Evolutionary conservation across 1,140 invertebrate genomes (phyloP), one percentile per base, ranked within the genome.

Genomic region (Drosophila dunni): DNA sequence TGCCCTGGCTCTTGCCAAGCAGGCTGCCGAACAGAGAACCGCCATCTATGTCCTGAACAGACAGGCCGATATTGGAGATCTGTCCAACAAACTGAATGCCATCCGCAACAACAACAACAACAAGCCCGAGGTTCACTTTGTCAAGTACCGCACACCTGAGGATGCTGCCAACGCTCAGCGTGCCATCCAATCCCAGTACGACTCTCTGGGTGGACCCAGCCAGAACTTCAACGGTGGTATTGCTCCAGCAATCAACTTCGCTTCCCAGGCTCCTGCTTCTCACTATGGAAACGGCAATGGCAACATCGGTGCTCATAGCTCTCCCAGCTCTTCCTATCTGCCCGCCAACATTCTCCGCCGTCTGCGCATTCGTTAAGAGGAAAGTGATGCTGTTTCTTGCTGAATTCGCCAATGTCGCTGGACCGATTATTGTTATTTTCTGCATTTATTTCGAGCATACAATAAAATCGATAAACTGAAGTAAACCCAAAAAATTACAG

Each of bases 1-100:
- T 20, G 90, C 90, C n/a, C 57, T 91, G 69, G 67, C 81, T 33
- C 61, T 91, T 60, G 90, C 90, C 57, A 91, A 91, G 68, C 82
- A 90, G 61, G 85, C 85, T 74, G 78, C 82, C 45, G 72, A 91
- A 60, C 82, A 91, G 48, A 60, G 42, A 69, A 91, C 90, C 44
- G 90, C 90, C 69, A 91, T 86, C 71, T 86, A 86, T 68, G 82
- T 86, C 13, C 72, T 86, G 53, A 86, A 86, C 82, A 86, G 79
- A 58, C 83, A 86, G 65, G 51, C 79, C 46, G 83, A 86, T 44
- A 79, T 86, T 4, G 79, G 79, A 24, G 83, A 86, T 24, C 50
- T 86, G 20, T 66, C 78, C 57, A 62, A 79, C 48, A 88, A 79
- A 51, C 56, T 86, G 50, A 86, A 86, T 11, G 82, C 82, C 36